These are phyloP conservation scores for Zoanthus gigantus DNA, from an alignment of 92 coral and sea anemone genomes.

Conservation along the genomic window DNA sequence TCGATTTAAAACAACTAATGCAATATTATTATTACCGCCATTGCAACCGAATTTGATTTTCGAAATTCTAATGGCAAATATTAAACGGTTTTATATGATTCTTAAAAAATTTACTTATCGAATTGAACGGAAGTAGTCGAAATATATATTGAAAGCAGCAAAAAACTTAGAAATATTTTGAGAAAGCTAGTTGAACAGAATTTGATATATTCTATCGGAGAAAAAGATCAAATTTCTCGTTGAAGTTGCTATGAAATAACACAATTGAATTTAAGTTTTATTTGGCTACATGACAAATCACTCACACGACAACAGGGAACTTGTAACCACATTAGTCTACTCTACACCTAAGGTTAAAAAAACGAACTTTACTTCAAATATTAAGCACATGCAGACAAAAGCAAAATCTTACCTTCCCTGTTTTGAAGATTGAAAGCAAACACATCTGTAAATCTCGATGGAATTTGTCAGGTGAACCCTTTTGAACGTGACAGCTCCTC, in stretches of 20 bases:
- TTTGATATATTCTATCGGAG: not conserved
- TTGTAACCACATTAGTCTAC: not conserved
- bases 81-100: not conserved
- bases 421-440: constrained; percentile 36
- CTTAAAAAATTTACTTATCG: not conserved
- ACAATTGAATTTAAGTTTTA: not conserved
- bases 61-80: not conserved
- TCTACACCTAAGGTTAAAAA: not conserved
- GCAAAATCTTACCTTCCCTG: constrained; percentile 25
- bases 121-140: not conserved
- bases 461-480: constrained; percentile 50
- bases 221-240: constrained; percentile 44
- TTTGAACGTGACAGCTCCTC: constrained; percentile 43
- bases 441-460: constrained; percentile 44
- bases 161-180: not conserved
- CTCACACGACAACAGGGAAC: not conserved
- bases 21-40: not conserved
- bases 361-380: not conserved
- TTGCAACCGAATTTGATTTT: not conserved
- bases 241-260: constrained; percentile 25
- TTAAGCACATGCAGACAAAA: not conserved
- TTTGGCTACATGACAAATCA: constrained; percentile 6
- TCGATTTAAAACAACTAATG: not conserved
- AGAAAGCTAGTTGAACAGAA: not conserved
- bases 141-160: not conserved